Evolutionary conservation across 2,113 vertebrate genomes (phyloP), one percentile per base, ranked within the genome.

Genomic region (Urocitellus parryii): DNA sequence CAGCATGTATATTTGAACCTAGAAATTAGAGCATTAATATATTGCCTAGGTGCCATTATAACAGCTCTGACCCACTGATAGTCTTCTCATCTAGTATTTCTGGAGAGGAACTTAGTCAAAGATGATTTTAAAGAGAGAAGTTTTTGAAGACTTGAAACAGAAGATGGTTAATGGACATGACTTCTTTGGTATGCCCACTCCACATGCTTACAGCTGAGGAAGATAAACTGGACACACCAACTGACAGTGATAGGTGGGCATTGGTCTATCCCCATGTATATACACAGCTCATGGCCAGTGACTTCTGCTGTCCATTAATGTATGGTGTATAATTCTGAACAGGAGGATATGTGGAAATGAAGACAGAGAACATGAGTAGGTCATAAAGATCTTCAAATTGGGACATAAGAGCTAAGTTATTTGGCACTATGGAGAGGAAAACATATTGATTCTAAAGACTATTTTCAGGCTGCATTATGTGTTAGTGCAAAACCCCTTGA

Each of bases 391-490:
- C 6, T 14, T 96, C 74, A 56, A 61, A 90, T 2, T 34, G 42
- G 53, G n/a, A 92, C 77, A 14, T 3, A 74, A 85, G 48, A 88
- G 79, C 8, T 51, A 96, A 67, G 58, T 90, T 76, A 87, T 78
- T 39, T 58, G 67, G 53, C 58, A 86, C 29, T 68, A 68, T 27
- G 5, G 17, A 32, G 22, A 87, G 53, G 82, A 56, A 2, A 4
- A 5, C 51, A n/a, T 63, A 70, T 74, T 89, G 51, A 45, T 81
- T 81, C 18, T 80, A 48, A 76, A 42, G 68, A 91, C 53, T 85
- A 70, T 91, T 96, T 93, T 82, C 63, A 78, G 79, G 61, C 29
- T 78, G 18, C 32, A 56, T 94, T 51, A 29, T 90, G 11, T 87
- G 48, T 42, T 73, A 29, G 5, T 51, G 78, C 58, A 73, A 81